Base-by-base conservation (phyloP, 1,140 invertebrate species). In the Brevipalpus yothersi region DNA sequence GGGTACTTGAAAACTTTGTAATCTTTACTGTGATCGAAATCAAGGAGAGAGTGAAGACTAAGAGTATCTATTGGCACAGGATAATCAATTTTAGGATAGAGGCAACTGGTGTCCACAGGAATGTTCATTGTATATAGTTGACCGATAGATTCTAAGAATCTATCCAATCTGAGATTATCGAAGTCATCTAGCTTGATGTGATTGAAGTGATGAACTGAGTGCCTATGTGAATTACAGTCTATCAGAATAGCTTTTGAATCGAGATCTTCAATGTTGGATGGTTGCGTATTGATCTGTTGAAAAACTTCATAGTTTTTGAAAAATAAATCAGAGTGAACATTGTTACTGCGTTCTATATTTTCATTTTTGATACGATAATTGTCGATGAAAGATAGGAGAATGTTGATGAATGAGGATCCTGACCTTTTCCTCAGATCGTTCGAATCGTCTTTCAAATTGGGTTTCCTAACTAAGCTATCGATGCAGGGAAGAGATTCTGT, bases 21-120 rank as follows among this genome's bases (percentile, higher is more conserved):
- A 68, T 80, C 77, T 17, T 73, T 73, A 4, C 78, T 78, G 72
- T 98, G 92, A 72, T 97, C 90, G 92, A 92, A 97, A 63, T 79
- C 75, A 57, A 95, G 74, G 64, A 82, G 72, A 0, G 88, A 81
- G 53, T 80, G 81, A 51, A 95, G 75, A 79, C 85, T 85, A 0
- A 87, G 85, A 2, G 89, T 94, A 41, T 84, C 83, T 57, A 79
- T 76, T 17, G 86, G 76, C 15, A 94, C 91, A 0, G 91, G 90
- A 67, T 80, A 90, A 49, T 73, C 74, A 0, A 88, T 78, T 56
- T 78, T 72, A 43, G 80, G 77, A 69, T 88, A 88, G 2, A 93
- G 69, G 23, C 81, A 81, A 1, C 75, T 69, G 21, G 17, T 31
- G 5, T 31, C 5, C 2, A 31, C 5, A 3, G 31, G 31, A 3